phyloP scores from a whole-genome alignment of 2,888 invertebrate species.

The Marronus borbonicus region DNA sequence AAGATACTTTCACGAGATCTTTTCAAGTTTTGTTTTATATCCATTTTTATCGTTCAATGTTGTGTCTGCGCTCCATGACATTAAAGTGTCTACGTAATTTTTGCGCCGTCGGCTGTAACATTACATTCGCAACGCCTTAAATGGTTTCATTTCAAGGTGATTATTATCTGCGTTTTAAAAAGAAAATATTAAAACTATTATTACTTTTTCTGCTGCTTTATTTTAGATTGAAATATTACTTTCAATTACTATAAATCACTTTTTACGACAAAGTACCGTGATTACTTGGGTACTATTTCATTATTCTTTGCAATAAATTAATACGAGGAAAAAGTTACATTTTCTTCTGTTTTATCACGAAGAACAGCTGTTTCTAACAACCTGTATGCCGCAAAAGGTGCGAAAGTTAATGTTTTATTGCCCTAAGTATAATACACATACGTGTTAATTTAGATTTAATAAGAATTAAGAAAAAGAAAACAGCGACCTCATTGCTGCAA shows the following conservation, averaged over 20 bases:
- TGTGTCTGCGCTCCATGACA: slow-evolving; percentile 18
- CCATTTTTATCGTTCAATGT: slow-evolving; percentile 18
- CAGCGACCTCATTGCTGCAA: too few species aligned
- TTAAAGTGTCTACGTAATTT: slow-evolving; percentile 29
- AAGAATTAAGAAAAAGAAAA: too few species aligned
- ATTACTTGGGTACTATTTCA: neutral
- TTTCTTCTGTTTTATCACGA: neutral
- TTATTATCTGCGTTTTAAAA: slow-evolving; percentile 26
- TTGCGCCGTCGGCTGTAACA: slow-evolving; percentile 1
- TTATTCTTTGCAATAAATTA: neutral
- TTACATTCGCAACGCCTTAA: slow-evolving; percentile 36
- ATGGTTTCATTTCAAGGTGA: slow-evolving; percentile 39
- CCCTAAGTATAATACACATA: too few species aligned
- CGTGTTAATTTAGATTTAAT: too few species aligned
- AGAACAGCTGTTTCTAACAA: neutral
- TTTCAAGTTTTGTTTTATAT: neutral
- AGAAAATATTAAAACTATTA: neutral
- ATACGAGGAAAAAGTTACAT: slow-evolving; percentile 4
- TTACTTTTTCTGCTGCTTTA: neutral
- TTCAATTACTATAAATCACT: slow-evolving; percentile 36
- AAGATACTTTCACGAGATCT: slow-evolving; percentile 21
- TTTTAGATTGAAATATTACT: slow-evolving; percentile 22
- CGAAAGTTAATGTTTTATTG: too few species aligned
- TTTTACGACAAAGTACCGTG: neutral
- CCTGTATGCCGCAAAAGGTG: neutral